phyloP scores from a whole-genome alignment of 2,113 vertebrate species.

The Thomomys bottae region DNA sequence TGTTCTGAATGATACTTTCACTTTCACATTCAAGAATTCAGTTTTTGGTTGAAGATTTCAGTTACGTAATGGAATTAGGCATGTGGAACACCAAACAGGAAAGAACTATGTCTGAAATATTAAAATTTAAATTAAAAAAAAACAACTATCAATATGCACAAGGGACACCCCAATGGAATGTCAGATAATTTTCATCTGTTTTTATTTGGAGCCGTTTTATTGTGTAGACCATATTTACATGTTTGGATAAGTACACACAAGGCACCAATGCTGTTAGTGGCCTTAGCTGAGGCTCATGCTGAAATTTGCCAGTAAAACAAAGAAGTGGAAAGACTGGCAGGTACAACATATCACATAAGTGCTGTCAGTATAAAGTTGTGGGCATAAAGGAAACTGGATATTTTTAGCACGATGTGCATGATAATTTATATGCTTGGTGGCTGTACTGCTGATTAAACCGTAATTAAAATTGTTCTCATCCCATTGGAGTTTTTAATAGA shows the following conservation, averaged over 20 bases:
- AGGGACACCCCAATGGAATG: slow-evolving; percentile 95
- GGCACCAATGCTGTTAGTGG: slow-evolving; percentile 96
- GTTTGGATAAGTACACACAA: slow-evolving; percentile 97
- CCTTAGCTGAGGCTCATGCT: slow-evolving; percentile 90
- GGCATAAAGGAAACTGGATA: slow-evolving; percentile 94
- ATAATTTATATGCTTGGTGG: slow-evolving; percentile 99
- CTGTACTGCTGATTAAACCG: slow-evolving; percentile 99
- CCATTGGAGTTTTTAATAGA: slow-evolving; percentile 93
- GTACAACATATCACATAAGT: slow-evolving; percentile 96
- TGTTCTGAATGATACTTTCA: slow-evolving; percentile 90
- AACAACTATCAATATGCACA: slow-evolving; percentile 96
- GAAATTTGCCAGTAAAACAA: slow-evolving; percentile 92
- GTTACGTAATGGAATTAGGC: slow-evolving; percentile 92
- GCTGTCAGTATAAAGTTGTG: slow-evolving; percentile 95
- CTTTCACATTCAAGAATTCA: slow-evolving; percentile 90
- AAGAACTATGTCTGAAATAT: slow-evolving; percentile 88
- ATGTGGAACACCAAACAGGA: slow-evolving; percentile 90
- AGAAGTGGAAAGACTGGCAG: slow-evolving; percentile 91
- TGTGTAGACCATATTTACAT: slow-evolving; percentile 98
- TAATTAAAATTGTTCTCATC: slow-evolving; percentile 97
- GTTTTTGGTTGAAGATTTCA: slow-evolving; percentile 93
- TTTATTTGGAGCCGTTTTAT: slow-evolving; percentile 96
- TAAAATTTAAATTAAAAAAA: slow-evolving; percentile 78
- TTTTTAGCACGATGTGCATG: slow-evolving; percentile 99
- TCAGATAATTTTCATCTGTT: slow-evolving; percentile 95